A percentile compares a stretch with the other conserved stretches of the same genome.
Conservation (phyloP, 2,888 invertebrate species). For the Chrysomela aeneicollis region DNA sequence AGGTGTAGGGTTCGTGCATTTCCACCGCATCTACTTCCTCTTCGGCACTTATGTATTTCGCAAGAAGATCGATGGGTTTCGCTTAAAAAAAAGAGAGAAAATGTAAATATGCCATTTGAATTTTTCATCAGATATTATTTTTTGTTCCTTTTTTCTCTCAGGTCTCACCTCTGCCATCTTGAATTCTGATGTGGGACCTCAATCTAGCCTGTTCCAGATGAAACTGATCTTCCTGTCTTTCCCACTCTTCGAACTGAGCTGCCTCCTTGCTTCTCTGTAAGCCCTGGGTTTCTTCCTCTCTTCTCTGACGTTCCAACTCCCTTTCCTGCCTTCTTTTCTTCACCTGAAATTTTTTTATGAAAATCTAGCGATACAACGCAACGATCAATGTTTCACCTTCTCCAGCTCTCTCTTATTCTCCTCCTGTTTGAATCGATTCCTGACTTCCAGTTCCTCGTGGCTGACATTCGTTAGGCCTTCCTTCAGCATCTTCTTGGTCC, state of each 20-base stretch:
- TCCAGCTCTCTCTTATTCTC: constrained; percentile 93
- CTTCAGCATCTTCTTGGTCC: constrained; percentile 95
- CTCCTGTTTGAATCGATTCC: constrained; percentile 86
- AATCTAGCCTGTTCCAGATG: constrained; percentile 93
- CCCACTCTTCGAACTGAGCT: constrained; percentile 92
- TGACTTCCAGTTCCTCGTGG: constrained; percentile 80
- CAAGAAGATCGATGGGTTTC: constrained; percentile 96
- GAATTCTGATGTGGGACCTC: constrained; percentile 93
- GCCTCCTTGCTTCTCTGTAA: constrained; percentile 90
- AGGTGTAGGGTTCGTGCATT: constrained; percentile 98
- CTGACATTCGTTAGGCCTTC: constrained; percentile 85
- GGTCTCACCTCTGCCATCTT: constrained; percentile 82
- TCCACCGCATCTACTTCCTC: constrained; percentile 90
- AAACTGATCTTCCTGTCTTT: constrained; percentile 96
- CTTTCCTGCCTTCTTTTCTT: constrained; percentile 90
- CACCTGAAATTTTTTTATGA: constrained; percentile 60
- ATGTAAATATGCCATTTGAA: too few species aligned
- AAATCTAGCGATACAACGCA: neutral
- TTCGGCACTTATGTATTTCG: constrained; percentile 93
- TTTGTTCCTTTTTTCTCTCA: too few species aligned
- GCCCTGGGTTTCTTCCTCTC: constrained; percentile 84
- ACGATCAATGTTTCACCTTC: constrained; percentile 67
- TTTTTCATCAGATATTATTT: too few species aligned
- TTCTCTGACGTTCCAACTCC: constrained; percentile 83
- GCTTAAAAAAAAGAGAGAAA: constrained; percentile 62